Evolutionary conservation across 2,888 invertebrate genomes (phyloP).

Genomic region (Caenorhabditis sp.): DNA sequence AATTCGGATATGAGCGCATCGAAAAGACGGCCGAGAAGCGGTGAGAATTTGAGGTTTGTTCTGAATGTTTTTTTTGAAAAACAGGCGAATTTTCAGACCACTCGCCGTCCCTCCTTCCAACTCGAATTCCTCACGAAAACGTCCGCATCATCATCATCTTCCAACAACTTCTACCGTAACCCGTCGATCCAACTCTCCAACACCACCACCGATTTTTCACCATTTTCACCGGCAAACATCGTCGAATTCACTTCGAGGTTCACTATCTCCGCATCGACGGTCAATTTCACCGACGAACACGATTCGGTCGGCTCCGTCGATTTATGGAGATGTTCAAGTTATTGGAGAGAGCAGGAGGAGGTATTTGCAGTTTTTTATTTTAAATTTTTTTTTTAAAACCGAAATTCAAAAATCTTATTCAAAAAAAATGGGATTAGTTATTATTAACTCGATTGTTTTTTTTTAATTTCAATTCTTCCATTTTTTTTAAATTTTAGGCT

Average conservation of each 20-base stretch:
- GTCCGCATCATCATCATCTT: too few relatives aligned
- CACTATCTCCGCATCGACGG: conserved; percentile 1
- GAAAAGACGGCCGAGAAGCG: conserved; percentile 25
- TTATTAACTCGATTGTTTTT: too few relatives aligned
- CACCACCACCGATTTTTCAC: not conserved
- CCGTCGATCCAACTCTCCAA: not conserved
- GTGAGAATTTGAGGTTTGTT: conserved; percentile 28
- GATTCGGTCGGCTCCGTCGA: conserved; percentile 32
- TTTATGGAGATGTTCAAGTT: conserved; percentile 17
- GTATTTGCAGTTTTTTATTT: not conserved
- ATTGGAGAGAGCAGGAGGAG: not conserved
- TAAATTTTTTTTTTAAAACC: not conserved
- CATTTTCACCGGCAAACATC: not conserved
- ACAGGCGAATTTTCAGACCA: not conserved
- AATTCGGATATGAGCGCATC: not conserved
- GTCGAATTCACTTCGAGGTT: not conserved
- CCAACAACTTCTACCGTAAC: not conserved
- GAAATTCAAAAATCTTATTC: too few relatives aligned
- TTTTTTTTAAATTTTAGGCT: too few relatives aligned
- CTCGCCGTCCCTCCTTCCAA: too few relatives aligned
- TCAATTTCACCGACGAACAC: conserved; percentile 24
- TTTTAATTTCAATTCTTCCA: too few relatives aligned
- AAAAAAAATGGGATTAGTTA: too few relatives aligned
- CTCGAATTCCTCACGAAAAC: not conserved
- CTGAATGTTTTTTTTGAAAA: not conserved